phyloP scores from a whole-genome alignment of 2,888 invertebrate species.

The Tenthredo distinguenda region DNA sequence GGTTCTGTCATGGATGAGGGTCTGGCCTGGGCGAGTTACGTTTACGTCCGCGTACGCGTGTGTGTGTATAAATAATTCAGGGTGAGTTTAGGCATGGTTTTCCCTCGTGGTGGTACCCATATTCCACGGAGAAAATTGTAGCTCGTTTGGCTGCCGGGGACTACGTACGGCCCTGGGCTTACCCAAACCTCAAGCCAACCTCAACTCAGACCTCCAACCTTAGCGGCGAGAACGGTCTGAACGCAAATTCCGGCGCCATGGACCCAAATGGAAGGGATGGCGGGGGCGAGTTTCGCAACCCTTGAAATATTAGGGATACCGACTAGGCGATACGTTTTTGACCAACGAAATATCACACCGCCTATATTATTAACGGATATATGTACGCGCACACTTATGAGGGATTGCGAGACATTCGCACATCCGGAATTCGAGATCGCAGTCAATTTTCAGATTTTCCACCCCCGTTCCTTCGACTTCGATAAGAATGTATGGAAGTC shows the following conservation, averaged over 20 bases:
- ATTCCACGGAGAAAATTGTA: conserved; percentile 9
- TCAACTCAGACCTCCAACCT: conserved; percentile 32
- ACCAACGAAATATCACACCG: conserved; percentile 20
- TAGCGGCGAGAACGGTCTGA: conserved; percentile 22
- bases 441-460: too few species aligned
- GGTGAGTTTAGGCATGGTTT: background rate
- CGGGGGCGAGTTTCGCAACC: background rate
- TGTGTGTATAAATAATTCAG: conserved; percentile 35
- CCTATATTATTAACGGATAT: background rate
- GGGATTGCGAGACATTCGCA: background rate
- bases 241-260: conserved; percentile 32
- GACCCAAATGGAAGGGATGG: conserved; percentile 28
- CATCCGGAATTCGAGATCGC: background rate
- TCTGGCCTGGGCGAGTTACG: background rate
- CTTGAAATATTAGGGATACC: conserved; percentile 39
- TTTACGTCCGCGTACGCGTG: background rate
- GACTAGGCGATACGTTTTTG: conserved; percentile 10
- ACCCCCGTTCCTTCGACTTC: too few species aligned
- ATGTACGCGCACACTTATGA: background rate
- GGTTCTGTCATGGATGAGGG: background rate
- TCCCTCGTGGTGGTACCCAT: background rate
- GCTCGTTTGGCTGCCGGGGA: background rate
- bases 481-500: too few species aligned
- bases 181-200: conserved; percentile 42
- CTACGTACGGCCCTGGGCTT: conserved; percentile 23